Percentiles rank a stretch among this genome's conserved stretches.
Evolutionary conservation across 2,113 vertebrate species (phyloP).

Genomic region (Corythornis cristatus): DNA sequence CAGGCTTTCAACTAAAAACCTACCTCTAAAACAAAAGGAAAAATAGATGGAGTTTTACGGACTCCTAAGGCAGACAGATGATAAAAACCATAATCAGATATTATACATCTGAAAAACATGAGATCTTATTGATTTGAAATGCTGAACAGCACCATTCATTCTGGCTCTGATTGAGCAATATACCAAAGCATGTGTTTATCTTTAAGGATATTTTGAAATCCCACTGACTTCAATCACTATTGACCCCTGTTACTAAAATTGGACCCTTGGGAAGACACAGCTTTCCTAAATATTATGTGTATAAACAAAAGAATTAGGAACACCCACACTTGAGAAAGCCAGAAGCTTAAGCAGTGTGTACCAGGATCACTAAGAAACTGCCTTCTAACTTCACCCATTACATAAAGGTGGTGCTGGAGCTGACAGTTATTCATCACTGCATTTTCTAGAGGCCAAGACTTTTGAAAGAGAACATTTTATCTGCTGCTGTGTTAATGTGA

Average conservation of each 20-base stretch:
- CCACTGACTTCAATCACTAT: constrained; percentile 47
- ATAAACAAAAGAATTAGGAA: constrained; percentile 57
- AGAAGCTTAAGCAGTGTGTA: neutral
- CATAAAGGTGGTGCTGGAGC: neutral
- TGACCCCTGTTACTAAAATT: constrained; percentile 56
- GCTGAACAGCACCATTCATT: neutral
- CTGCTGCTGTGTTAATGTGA: neutral
- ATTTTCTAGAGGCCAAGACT: neutral
- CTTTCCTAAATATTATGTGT: constrained; percentile 63
- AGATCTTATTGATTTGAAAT: neutral
- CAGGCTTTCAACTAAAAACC: constrained; percentile 13
- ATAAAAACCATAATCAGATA: neutral
- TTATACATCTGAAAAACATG: neutral
- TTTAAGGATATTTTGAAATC: constrained; percentile 58
- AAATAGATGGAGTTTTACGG: neutral
- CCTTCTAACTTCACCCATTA: neutral
- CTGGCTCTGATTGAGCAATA: neutral
- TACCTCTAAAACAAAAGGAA: neutral
- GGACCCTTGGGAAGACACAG: constrained; percentile 47
- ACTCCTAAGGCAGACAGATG: neutral
- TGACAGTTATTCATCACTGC: neutral
- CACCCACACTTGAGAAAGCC: constrained; percentile 22
- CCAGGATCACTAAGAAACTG: neutral
- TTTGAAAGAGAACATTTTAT: neutral
- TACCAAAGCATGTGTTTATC: constrained; percentile 46